These are phyloP conservation scores for Chloroclystis v-ata DNA, from an alignment of 2,888 invertebrate genomes.

Conservation along the genomic window DNA sequence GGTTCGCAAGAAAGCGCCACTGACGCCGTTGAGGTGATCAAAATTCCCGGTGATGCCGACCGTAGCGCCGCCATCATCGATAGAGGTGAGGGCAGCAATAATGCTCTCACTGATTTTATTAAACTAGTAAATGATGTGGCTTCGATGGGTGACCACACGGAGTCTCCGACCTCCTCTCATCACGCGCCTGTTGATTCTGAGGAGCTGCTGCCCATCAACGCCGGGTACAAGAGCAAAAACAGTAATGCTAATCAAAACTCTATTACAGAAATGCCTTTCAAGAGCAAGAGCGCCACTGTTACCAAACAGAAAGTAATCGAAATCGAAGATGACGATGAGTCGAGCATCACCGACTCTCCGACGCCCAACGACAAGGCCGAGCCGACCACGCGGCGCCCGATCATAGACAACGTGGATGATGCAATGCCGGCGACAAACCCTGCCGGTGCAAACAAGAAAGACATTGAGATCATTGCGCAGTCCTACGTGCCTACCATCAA, in stretches of 20 bases:
- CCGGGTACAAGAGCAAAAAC: slow-evolving; percentile 69
- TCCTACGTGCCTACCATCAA: slow-evolving; percentile 63
- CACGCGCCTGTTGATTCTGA: slow-evolving; percentile 60
- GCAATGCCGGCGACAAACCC: slow-evolving; percentile 39
- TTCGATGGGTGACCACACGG: slow-evolving; percentile 62
- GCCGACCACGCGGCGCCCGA: slow-evolving; percentile 61
- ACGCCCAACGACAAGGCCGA: slow-evolving; percentile 62
- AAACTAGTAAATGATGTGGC: slow-evolving; percentile 70
- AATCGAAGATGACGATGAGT: slow-evolving; percentile 62
- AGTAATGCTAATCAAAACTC: slow-evolving; percentile 66
- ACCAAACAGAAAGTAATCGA: slow-evolving; percentile 58
- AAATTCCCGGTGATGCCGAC: slow-evolving; percentile 47
- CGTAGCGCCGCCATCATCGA: slow-evolving; percentile 55
- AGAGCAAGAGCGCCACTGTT: slow-evolving; percentile 46
- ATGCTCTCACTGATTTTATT: slow-evolving; percentile 60
- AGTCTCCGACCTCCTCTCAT: slow-evolving; percentile 32
- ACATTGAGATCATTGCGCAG: slow-evolving; percentile 66
- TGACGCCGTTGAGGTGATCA: slow-evolving; percentile 60
- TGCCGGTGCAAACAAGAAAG: slow-evolving; percentile 44
- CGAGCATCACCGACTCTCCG: slow-evolving; percentile 56
- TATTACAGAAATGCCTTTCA: slow-evolving; percentile 62
- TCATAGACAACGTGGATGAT: slow-evolving; percentile 68
- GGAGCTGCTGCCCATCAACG: slow-evolving; percentile 65
- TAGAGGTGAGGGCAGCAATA: slow-evolving; percentile 44
- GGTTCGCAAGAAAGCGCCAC: slow-evolving; percentile 61